These are phyloP conservation scores for Busseola fusca DNA, from an alignment of 2,888 invertebrate species.

Conservation along the genomic window DNA sequence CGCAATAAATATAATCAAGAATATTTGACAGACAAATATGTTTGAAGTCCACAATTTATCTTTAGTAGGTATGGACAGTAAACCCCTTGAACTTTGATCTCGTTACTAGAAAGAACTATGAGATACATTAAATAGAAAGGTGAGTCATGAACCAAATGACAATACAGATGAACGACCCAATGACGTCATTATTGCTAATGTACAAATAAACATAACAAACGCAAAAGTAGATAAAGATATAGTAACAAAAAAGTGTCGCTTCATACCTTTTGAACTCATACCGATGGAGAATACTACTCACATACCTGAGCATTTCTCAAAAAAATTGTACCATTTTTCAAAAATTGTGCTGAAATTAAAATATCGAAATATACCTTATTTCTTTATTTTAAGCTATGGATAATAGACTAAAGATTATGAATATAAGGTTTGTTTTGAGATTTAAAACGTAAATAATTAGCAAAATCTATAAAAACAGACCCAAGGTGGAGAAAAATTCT, in stretches of 20 bases:
- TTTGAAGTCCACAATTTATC: neutral
- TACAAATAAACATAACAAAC: conserved; percentile 2
- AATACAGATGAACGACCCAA: conserved; percentile 27
- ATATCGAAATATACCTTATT: too few relatives aligned
- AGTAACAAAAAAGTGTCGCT: neutral
- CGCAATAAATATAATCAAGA: too few relatives aligned
- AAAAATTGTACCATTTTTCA: too few relatives aligned
- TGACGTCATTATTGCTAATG: conserved; percentile 29
- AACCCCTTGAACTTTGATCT: conserved; percentile 30
- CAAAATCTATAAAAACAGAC: too few relatives aligned
- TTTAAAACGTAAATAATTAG: too few relatives aligned
- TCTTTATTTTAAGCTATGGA: too few relatives aligned
- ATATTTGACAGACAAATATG: neutral
- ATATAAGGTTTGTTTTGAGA: too few relatives aligned
- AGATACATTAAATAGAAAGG: conserved; percentile 1
- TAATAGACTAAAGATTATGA: too few relatives aligned
- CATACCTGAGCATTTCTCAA: too few relatives aligned
- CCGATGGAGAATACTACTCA: neutral
- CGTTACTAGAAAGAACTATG: neutral
- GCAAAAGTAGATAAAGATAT: neutral
- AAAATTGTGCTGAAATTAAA: too few relatives aligned
- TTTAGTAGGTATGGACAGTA: neutral
- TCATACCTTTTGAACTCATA: conserved; percentile 5
- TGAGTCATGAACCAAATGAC: conserved; percentile 34
- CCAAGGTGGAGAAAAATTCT: too few relatives aligned